Evolutionary conservation across 2,888 invertebrate species (phyloP), one percentile per base, ranked within the genome.

Genomic region (Caenorhabditis imperialis): DNA sequence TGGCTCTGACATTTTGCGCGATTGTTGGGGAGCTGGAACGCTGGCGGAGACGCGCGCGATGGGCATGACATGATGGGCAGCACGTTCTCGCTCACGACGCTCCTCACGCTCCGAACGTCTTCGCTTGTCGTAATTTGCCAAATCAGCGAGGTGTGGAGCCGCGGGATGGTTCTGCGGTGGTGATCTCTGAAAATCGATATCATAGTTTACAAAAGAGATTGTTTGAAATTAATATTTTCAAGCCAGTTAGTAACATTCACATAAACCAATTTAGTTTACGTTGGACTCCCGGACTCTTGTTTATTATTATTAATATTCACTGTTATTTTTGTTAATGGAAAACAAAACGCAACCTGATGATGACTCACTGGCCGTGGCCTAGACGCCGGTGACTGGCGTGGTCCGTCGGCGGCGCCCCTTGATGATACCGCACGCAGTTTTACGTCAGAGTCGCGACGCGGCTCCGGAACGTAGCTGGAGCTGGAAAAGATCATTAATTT

Each of bases 1-100:
- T 12, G 86, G 87, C 53, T 88, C 87, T 37, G 81, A 81, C 82
- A 86, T 79, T 60, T 86, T 86, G 18, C 86, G 63, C 23, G 84
- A 65, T 23, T 82, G 85, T 27, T 79, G 77, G n/a, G 78, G 71
- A 33, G 78, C 78, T 6, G 77, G 76, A 23, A 76, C 71, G 57
- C 65, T 70, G 23, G 79, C 79, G 22, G 75, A 70, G 10, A 81
- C 77, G 10, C 81, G 69, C 8, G 78, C 75, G 10, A 78, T 60
- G 10, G 80, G 80, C 62, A 78, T 75, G 6, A 54, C 73, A 25
- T 75, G 77, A 45, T 75, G 77, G 38, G 72, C 67, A 12, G 55
- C 74, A 37, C 74, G 48, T 50, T 63, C 69, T 2, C 78, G 69
- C 45, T 81, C 81, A 3, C 81, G 54, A 5, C 74, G 71, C 42